Conservation (phyloP, 2,113 vertebrate genomes). For the Oncorhynchus gorbuscha region DNA sequence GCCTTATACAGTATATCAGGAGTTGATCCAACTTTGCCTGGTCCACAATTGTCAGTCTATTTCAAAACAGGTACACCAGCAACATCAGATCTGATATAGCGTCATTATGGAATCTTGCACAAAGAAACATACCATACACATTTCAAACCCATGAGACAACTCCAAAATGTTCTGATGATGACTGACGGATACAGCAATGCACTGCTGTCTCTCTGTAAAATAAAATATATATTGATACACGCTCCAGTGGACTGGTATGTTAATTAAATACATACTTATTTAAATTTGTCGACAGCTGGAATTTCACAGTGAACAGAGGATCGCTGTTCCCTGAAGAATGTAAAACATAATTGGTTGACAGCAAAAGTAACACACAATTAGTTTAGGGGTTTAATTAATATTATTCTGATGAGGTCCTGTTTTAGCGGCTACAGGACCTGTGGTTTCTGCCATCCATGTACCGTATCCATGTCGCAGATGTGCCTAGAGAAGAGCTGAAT, state of each 20-base stretch:
- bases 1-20: neutral
- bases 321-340: constrained; percentile 63
- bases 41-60: neutral
- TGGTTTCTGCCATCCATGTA: constrained; percentile 21
- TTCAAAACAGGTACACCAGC: neutral
- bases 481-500: constrained; percentile 37
- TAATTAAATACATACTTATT: constrained; percentile 78
- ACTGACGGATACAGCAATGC: neutral
- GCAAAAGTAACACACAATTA: constrained; percentile 74
- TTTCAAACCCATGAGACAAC: neutral
- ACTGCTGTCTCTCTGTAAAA: constrained; percentile 51
- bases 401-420: constrained; percentile 58
- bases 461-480: constrained; percentile 43
- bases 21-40: neutral
- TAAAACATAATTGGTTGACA: constrained; percentile 73
- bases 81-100: neutral
- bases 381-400: constrained; percentile 74
- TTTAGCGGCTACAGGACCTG: constrained; percentile 39
- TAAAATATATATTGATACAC: constrained; percentile 63
- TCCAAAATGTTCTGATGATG: constrained; percentile 1
- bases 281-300: constrained; percentile 76
- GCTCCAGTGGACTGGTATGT: constrained; percentile 62
- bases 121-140: too few relatives aligned
- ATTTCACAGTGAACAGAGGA: constrained; percentile 54
- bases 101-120: neutral